A percentile compares a stretch with the other conserved stretches of the same genome.
These are phyloP conservation scores for Smittia sp. DNA, from an alignment of 2,888 invertebrate species.

Conservation along the genomic window DNA sequence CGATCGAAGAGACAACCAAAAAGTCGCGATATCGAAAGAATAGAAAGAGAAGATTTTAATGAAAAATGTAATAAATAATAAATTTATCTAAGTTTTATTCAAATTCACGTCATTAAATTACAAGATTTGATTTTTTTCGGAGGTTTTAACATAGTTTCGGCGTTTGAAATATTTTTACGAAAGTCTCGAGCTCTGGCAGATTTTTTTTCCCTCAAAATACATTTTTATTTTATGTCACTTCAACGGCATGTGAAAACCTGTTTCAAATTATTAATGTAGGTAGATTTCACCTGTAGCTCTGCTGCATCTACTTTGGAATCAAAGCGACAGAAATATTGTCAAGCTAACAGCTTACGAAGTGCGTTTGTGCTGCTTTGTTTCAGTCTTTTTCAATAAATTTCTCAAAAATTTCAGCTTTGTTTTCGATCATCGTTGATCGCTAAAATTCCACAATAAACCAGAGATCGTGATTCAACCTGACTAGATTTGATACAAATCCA, in stretches of 20 bases:
- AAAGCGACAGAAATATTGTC: neutral
- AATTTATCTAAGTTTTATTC: constrained; percentile 38
- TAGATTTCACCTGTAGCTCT: constrained; percentile 37
- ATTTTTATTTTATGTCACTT: constrained; percentile 23
- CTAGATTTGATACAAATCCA: neutral
- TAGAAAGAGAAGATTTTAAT: constrained; percentile 25
- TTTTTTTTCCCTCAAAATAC: constrained; percentile 13
- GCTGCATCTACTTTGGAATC: neutral
- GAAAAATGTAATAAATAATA: constrained; percentile 40
- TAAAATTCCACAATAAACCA: neutral
- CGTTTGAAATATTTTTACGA: constrained; percentile 13
- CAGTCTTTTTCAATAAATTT: neutral
- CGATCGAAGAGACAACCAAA: neutral
- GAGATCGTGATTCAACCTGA: neutral
- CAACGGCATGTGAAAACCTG: constrained; percentile 34
- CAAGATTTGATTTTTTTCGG: constrained; percentile 28
- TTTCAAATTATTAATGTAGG: constrained; percentile 37
- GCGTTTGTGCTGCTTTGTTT: neutral
- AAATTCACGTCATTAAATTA: constrained; percentile 32
- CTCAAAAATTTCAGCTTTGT: neutral
- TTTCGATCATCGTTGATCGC: too few species aligned
- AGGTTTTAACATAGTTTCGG: constrained; percentile 33
- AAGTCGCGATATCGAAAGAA: neutral
- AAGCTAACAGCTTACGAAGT: neutral
- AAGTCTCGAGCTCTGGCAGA: constrained; percentile 21